A percentile compares a stretch with the other conserved stretches of the same genome.
Evolutionary conservation across 2,888 invertebrate genomes (phyloP).

Genomic region (Liposcelis brunnea): DNA sequence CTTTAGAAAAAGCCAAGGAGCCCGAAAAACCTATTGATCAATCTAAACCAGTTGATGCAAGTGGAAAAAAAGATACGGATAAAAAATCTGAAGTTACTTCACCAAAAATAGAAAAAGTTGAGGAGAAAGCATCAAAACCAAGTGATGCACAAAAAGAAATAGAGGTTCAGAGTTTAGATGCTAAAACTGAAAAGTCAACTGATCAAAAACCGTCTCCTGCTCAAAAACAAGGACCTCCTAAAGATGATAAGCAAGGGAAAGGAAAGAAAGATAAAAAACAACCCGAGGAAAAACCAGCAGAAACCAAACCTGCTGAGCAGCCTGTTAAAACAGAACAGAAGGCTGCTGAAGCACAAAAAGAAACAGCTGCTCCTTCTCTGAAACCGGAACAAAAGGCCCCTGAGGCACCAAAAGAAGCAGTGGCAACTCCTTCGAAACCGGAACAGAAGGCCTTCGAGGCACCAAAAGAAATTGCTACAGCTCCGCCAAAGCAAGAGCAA

Average conservation of each 20-base stretch:
- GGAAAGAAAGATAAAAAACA: slow-evolving; percentile 8
- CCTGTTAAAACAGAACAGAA: slow-evolving; percentile 8
- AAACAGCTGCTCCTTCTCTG: background rate
- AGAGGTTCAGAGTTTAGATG: too few relatives aligned
- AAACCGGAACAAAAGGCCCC: slow-evolving; percentile 8
- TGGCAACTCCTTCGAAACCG: too few relatives aligned
- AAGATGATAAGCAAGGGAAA: too few relatives aligned
- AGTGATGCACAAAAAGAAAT: too few relatives aligned
- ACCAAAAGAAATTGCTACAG: slow-evolving; percentile 4
- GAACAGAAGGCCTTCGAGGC: background rate
- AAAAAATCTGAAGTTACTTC: too few relatives aligned
- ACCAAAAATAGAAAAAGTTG: slow-evolving; percentile 8
- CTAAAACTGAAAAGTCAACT: slow-evolving; percentile 11
- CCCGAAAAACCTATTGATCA: slow-evolving; percentile 17
- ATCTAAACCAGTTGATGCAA: slow-evolving; percentile 14
- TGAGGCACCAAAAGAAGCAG: background rate
- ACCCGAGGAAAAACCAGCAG: slow-evolving; percentile 4
- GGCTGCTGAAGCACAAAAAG: slow-evolving; percentile 2
- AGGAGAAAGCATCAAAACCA: too few relatives aligned
- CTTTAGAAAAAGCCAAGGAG: slow-evolving; percentile 20
- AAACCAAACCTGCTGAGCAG: slow-evolving; percentile 9
- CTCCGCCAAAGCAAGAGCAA: slow-evolving; percentile 9
- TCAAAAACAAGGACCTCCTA: slow-evolving; percentile 1
- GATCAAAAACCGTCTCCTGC: slow-evolving; percentile 7
- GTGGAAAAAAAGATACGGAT: slow-evolving; percentile 6